Evolutionary conservation across 2,888 invertebrate species (phyloP), one percentile per base, ranked within the genome.

Genomic region (Agriopis marginaria): DNA sequence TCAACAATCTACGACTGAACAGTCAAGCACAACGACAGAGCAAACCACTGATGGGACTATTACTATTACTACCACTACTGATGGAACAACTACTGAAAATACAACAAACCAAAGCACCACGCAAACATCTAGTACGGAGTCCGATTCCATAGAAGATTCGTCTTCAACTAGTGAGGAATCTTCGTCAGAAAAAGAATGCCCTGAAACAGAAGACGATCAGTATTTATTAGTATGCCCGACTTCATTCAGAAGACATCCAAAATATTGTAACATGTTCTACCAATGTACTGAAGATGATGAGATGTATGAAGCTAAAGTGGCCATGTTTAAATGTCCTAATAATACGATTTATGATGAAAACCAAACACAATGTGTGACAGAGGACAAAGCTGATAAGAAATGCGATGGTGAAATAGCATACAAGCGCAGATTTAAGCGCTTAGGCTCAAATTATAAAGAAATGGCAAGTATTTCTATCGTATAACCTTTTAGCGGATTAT

Each of bases 181-280:
- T 77, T 78, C 85, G 64, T 78, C 88, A 50, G 80, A 67, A 14
- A 86, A 90, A 63, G 83, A 95, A 85, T 94, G 95, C 86, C 90
- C 95, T 8, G 88, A 96, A 77, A 90, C 96, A 10, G 95, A 96
- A 63, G 95, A 96, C 23, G 96, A 97, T 72, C 97, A 98, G 89
- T 93, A 96, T 73, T 89, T 96, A 12, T 95, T 96, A 67, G 95
- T 97, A 2, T 98, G 98, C 83, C 98, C 98, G 9, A 97, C 97
- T 7, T 97, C 97, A 49, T 98, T 98, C 89, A 95, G 95, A 82
- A 95, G 97, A 74, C 97, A 98, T 94, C 97, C 98, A 0, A 97
- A 97, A 84, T 96, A 96, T 82, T 98, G 98, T 80, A 97, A 97
- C 81, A 88, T 97, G 78, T 97, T 98, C 91, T 98, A 98, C 84